phyloP scores from a whole-genome alignment of 2,113 vertebrate species.

The Crotophaga sulcirostris region DNA sequence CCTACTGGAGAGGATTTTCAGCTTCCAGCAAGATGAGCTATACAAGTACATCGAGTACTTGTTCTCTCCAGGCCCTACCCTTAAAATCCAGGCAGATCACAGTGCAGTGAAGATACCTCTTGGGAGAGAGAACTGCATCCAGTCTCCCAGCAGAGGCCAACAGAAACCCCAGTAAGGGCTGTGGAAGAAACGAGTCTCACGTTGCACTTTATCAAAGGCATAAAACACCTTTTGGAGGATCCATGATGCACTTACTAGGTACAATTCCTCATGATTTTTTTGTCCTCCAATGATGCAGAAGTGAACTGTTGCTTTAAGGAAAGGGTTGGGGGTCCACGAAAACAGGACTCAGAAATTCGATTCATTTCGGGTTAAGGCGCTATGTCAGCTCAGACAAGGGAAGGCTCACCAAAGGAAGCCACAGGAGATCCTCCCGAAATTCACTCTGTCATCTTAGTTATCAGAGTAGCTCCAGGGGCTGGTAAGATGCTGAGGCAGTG shows the following conservation, averaged over 20 bases:
- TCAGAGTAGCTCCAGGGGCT: background rate
- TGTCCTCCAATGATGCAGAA: background rate
- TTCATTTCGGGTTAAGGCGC: background rate
- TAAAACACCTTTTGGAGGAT: background rate
- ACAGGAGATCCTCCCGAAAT: background rate
- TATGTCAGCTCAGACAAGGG: background rate
- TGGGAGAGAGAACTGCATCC: background rate
- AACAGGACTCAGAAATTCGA: background rate
- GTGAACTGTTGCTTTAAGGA: background rate
- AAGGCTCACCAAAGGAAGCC: background rate
- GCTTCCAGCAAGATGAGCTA: background rate
- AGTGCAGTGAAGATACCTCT: background rate
- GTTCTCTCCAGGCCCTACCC: background rate
- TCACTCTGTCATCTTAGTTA: background rate
- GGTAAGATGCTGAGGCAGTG: background rate
- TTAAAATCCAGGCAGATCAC: background rate
- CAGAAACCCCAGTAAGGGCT: background rate
- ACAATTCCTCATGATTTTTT: background rate
- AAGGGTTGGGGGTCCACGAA: background rate
- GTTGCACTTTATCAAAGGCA: background rate
- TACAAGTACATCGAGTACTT: background rate
- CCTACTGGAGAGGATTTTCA: background rate
- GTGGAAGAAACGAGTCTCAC: background rate
- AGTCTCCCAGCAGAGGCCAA: background rate
- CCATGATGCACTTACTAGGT: background rate